Percentiles rank a stretch among this genome's conserved stretches.
phyloP scores from a whole-genome alignment of 2,113 vertebrate species.

The Antennarius striatus region DNA sequence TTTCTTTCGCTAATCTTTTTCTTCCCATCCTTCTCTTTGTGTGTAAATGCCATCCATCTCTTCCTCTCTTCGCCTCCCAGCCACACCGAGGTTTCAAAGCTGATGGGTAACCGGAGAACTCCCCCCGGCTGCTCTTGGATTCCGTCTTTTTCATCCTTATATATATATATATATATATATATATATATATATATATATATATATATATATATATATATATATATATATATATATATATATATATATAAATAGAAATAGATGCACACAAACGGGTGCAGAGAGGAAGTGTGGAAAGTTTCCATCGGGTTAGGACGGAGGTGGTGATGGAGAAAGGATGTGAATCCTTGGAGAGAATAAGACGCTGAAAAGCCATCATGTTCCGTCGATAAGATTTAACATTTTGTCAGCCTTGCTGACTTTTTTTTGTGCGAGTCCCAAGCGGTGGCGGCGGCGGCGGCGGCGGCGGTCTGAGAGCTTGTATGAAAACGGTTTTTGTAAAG shows the following conservation, averaged over 20 bases:
- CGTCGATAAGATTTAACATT: slow-evolving; percentile 12
- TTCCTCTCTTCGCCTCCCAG: slow-evolving; percentile 31
- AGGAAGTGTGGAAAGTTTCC: slow-evolving; percentile 3
- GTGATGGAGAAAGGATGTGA: slow-evolving; percentile 20
- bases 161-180: too few species aligned
- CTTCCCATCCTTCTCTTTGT: slow-evolving; percentile 16
- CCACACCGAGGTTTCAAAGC: slow-evolving; percentile 53
- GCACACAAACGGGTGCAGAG: slow-evolving; percentile 27
- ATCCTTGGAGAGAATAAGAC: slow-evolving; percentile 10
- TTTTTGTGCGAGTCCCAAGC: background rate
- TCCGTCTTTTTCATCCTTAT: background rate
- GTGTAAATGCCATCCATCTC: background rate
- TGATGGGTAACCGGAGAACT: slow-evolving; percentile 60
- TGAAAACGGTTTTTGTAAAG: background rate
- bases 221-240: too few species aligned
- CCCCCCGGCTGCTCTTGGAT: slow-evolving; percentile 42
- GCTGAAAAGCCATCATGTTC: slow-evolving; percentile 4
- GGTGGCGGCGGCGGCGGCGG: background rate
- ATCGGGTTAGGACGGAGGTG: slow-evolving; percentile 14
- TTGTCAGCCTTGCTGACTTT: slow-evolving; percentile 2
- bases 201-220: too few species aligned
- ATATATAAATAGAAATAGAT: slow-evolving; percentile 4
- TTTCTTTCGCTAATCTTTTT: slow-evolving; percentile 13
- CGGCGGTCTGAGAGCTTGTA: background rate
- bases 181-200: too few species aligned